Evolutionary conservation across 2,113 vertebrate genomes (phyloP), one percentile per base, ranked within the genome.

Genomic region (Pterocles gutturalis): DNA sequence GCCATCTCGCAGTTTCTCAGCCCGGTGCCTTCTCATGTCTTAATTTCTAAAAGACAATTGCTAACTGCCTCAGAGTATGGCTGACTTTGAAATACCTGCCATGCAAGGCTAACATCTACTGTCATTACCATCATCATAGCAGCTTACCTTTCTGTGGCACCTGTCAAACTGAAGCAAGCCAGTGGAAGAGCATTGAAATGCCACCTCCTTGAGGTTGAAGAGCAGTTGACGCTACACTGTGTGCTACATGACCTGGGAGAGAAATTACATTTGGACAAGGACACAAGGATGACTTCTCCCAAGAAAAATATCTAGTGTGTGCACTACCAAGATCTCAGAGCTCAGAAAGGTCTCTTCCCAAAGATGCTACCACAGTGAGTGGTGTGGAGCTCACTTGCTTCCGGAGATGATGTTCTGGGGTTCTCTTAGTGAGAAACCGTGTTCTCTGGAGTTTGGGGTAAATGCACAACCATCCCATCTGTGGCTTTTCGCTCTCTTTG

Each of bases 151-250:
- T 67, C 38, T 22, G 3, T 16, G 33, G 29, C 51, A 73, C 5
- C 34, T 84, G 29, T 54, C 41, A 92, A 88, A 88, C 10, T 13
- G 83, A 65, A 83, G 57, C 38, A 85, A 72, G 36, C 25, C 45
- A 65, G 11, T 41, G 24, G 51, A 64, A 43, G 25, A 55, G 16
- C 0, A 0, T 10, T 85, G 51, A 67, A 91, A 90, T 66, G 31
- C 33, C 20, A 25, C 19, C 10, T 82, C 54, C 34, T 55, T 46
- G 31, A 22, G 8, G 4, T 13, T 89, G 33, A 66, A 60, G 26
- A 41, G 60, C 14, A 14, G 18, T 21, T 75, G 31, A 45, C 5
- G 4, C 18, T 5, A 1, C 43, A 17, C 11, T 0, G 0, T 17
- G 10, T 1, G 1, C 17, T 43, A 8, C 6, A 6, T 4, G 10